Base-by-base conservation (phyloP, 2,888 invertebrate genomes). In the Drosophila kambysellisi region DNA sequence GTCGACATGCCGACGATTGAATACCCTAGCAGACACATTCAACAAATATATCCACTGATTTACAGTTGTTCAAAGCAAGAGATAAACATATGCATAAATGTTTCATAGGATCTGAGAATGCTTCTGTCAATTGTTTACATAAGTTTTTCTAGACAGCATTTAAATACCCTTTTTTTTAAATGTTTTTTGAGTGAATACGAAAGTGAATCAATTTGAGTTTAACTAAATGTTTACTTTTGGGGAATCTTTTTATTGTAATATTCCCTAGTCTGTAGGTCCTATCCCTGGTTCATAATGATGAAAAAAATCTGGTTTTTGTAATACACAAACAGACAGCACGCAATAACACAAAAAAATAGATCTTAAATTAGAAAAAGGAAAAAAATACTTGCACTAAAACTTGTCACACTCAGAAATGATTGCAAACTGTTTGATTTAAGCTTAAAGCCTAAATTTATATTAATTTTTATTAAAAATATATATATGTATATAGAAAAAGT, bases 21-120 rank as follows among this genome's bases (percentile, higher is more conserved):
- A 72, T 77, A 65, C 65, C 37, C 75, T 79, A 39, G 60, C 66
- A 78, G 62, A 53, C 20, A 46, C 35, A 48, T 48, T 17, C n/a
- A 33, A 25, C 33, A 68, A 33, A 46, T 15, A 60, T 53, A 54
- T 54, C 8, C 30, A 63, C 7, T 57, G 29, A 56, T n/a, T 61
- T 43, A 54, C 32, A 63, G 57, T 74, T 71, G 51, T 32, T 73
- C 51, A 29, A 29, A 56, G 60, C 29, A 53, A 39, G 51, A 39
- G 60, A 60, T 48, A 56, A 48, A 58, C 35, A 43, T 29, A 39
- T 17, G 7, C 25, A 33, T 30, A 32, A 53, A 8, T 51, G 37
- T 37, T 67, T 33, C n/a, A 39, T 35, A 51, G 58, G 41, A 70
- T 57, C 51, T 32, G 50, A 33, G 35, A 15, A 41, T 57, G 35